Conservation (phyloP, 2,113 vertebrate species). For the Sylvietta virens region DNA sequence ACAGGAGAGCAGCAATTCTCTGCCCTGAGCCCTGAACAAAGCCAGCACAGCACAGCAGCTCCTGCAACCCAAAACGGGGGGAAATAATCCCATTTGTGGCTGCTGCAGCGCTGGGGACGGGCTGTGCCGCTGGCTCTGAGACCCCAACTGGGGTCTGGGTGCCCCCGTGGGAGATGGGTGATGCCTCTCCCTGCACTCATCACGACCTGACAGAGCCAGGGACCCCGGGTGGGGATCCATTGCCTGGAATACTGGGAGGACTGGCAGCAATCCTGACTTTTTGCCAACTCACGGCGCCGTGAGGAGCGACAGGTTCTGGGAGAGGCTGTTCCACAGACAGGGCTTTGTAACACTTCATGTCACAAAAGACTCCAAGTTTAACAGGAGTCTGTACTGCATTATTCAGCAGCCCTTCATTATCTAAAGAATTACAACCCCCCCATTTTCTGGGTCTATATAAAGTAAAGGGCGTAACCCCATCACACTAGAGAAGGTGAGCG, state of each 20-base stretch:
- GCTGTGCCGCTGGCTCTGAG: accelerated
- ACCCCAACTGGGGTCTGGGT: accelerated
- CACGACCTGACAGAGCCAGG: accelerated
- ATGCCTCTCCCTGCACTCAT: neutral
- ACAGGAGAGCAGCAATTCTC: neutral
- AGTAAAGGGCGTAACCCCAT: slow-evolving; percentile 1
- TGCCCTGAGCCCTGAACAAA: neutral
- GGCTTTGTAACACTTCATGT: neutral
- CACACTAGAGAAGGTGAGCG: neutral
- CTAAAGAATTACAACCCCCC: neutral
- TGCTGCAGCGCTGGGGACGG: accelerated
- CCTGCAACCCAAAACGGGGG: neutral
- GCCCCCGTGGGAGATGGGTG: accelerated
- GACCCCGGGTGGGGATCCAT: accelerated
- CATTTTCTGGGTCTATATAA: slow-evolving; percentile 20
- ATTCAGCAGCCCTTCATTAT: neutral
- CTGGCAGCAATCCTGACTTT: neutral
- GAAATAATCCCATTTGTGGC: neutral
- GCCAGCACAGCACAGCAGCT: neutral
- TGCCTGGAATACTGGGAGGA: accelerated
- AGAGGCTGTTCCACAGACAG: neutral
- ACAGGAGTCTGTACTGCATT: neutral
- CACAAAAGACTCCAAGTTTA: neutral
- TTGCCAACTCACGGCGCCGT: neutral
- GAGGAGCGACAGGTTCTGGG: neutral